Percentiles rank a stretch among this genome's conserved stretches.
Conservation (phyloP, 1,140 invertebrate species). For the Aphaenogaster rudis region DNA sequence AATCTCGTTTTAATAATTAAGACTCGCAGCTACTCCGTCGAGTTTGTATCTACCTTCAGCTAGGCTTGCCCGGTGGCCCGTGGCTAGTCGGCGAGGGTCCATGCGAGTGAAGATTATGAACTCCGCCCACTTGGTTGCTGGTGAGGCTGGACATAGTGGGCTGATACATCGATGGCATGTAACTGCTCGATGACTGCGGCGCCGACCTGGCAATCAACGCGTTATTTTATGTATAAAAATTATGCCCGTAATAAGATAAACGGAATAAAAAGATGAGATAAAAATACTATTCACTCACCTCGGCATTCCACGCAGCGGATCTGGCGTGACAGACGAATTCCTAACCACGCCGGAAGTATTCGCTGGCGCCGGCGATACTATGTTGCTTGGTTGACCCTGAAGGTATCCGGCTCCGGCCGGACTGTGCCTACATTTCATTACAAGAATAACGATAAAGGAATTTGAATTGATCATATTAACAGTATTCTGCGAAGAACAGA, state of each 20-base stretch:
- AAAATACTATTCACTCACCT: constrained; percentile 76
- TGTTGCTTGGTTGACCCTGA: constrained; percentile 84
- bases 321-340: constrained; percentile 85
- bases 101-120: constrained; percentile 81
- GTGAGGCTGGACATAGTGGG: constrained; percentile 77
- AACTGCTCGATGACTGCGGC: constrained; percentile 78
- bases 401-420: constrained; percentile 83
- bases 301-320: constrained; percentile 83
- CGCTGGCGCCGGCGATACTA: constrained; percentile 83
- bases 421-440: constrained; percentile 79
- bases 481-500: not conserved
- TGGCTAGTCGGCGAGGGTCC: constrained; percentile 80
- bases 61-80: constrained; percentile 79
- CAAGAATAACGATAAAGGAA: not conserved
- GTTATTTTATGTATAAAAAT: not conserved
- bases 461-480: constrained; percentile 9
- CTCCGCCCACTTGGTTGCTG: constrained; percentile 79
- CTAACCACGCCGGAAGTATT: constrained; percentile 84
- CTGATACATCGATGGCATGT: constrained; percentile 81
- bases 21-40: constrained; percentile 6
- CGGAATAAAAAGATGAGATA: not conserved
- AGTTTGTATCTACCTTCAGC: constrained; percentile 79
- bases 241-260: not conserved
- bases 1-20: constrained; percentile 16
- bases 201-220: constrained; percentile 69